Base-by-base conservation (phyloP, 2,888 invertebrate species). In the Craniophora ligustri region DNA sequence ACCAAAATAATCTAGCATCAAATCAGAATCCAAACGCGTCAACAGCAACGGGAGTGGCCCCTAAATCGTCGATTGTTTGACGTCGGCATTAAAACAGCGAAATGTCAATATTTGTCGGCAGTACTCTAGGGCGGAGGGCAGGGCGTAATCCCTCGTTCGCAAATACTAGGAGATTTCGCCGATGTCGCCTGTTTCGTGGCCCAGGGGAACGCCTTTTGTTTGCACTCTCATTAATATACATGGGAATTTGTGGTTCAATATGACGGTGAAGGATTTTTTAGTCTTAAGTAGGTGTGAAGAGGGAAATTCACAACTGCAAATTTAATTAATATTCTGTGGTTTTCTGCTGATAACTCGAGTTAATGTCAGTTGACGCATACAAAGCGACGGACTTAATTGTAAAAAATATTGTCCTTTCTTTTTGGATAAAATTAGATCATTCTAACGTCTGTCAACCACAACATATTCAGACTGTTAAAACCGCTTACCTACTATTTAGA, bases 81-180 rank as follows among this genome's bases (percentile, higher is more conserved):
- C 88, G 92, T 90, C 85, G 88, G 92, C 92, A 92, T 92, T 92
- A 92, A 92, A 92, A 92, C 91, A 85, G 90, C 86, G 86, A 87
- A 90, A 86, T 89, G 91, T 92, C 92, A 92, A 92, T 92, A 92
- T 92, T 92, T 91, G 90, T 76, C 78, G 75, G 77, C 75, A 78
- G 79, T 79, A 75, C 76, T 76, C 77, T 49, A 66, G 74, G 63
- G 77, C 74, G 75, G 84, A 83, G 82, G 82, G 74, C 81, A 84
- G 84, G 85, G 87, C 74, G 84, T 87, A 87, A 89, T 89, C 89
- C 88, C 84, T 84, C 78, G 78, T 66, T 86, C 75, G 85, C 87
- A 90, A 91, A 91, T 88, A 90, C 86, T 82, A 79, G 70, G 77
- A 83, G 82, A 84, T 81, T 81, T 73, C 72, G 81, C 79, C 76